Conservation (phyloP, 2,113 vertebrate genomes). For the Thomomys bottae region DNA sequence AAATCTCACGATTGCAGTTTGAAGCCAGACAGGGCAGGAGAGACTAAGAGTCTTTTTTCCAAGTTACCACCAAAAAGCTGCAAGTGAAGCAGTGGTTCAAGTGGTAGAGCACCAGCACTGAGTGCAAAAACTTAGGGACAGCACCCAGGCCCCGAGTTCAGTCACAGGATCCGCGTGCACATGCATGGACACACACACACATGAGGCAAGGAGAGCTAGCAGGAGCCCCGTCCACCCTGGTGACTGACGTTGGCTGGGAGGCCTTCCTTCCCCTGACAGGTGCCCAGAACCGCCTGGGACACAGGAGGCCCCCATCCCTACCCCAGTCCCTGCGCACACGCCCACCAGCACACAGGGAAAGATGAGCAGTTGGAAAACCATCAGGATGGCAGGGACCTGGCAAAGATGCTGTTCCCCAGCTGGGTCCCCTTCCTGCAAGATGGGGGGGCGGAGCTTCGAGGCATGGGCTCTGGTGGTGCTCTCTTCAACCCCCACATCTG, state of each 20-base stretch:
- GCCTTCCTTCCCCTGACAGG: fast-evolving
- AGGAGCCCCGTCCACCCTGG: fast-evolving
- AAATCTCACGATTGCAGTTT: no score
- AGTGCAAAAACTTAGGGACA: no score
- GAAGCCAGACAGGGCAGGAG: no score
- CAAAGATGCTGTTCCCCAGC: conserved; percentile 93
- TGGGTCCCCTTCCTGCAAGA: conserved; percentile 91
- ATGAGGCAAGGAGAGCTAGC: neutral
- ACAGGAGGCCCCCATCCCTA: no score
- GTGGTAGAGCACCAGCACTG: no score
- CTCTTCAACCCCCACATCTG: no score
- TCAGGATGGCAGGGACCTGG: conserved; percentile 90
- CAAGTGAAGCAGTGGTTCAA: no score
- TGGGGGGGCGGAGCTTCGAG: neutral
- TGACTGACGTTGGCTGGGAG: neutral
- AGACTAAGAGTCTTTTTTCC: no score
- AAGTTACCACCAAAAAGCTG: no score
- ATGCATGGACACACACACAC: no score
- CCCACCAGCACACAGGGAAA: conserved; percentile 90
- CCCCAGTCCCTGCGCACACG: conserved; percentile 90
- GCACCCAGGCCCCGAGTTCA: no score
- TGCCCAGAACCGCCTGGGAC: neutral
- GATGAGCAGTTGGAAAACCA: conserved; percentile 94
- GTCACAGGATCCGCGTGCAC: no score
- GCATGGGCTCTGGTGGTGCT: neutral